Conservation (phyloP, 1,140 invertebrate species). For the Papilio dardanus region DNA sequence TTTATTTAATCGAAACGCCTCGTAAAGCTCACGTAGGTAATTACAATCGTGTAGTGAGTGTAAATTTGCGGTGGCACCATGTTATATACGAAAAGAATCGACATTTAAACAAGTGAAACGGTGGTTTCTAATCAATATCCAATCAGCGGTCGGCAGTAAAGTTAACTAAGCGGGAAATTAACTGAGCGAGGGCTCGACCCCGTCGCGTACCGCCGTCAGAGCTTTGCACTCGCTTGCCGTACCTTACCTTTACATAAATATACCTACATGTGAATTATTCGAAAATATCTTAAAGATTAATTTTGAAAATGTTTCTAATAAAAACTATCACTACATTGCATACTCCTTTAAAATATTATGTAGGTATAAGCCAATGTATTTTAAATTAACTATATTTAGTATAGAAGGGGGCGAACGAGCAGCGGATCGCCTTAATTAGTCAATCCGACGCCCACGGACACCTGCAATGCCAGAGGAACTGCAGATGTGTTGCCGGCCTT, state of each 20-base stretch:
- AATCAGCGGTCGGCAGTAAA: constrained; percentile 75
- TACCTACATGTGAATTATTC: background rate
- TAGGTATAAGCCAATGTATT: too few relatives aligned
- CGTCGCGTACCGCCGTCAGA: constrained; percentile 34
- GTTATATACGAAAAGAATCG: constrained; percentile 73
- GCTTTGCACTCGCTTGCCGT: background rate
- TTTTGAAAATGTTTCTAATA: background rate
- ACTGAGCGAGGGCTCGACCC: constrained; percentile 49
- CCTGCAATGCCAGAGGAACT: too few relatives aligned
- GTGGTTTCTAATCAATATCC: constrained; percentile 79
- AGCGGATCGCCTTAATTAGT: too few relatives aligned
- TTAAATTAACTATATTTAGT: too few relatives aligned
- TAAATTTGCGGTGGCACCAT: constrained; percentile 73
- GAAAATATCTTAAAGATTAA: background rate
- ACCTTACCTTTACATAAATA: constrained; percentile 22
- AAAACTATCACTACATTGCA: too few relatives aligned
- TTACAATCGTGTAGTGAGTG: constrained; percentile 77
- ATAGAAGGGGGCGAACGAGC: too few relatives aligned
- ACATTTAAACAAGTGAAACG: constrained; percentile 70
- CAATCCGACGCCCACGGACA: too few relatives aligned
- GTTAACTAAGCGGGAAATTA: constrained; percentile 81
- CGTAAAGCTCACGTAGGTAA: constrained; percentile 70
- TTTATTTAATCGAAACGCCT: constrained; percentile 70
- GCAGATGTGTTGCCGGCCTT: too few relatives aligned
- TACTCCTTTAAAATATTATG: too few relatives aligned